Base-by-base conservation (phyloP, 2,113 vertebrate genomes). In the Hepsetus odoe region DNA sequence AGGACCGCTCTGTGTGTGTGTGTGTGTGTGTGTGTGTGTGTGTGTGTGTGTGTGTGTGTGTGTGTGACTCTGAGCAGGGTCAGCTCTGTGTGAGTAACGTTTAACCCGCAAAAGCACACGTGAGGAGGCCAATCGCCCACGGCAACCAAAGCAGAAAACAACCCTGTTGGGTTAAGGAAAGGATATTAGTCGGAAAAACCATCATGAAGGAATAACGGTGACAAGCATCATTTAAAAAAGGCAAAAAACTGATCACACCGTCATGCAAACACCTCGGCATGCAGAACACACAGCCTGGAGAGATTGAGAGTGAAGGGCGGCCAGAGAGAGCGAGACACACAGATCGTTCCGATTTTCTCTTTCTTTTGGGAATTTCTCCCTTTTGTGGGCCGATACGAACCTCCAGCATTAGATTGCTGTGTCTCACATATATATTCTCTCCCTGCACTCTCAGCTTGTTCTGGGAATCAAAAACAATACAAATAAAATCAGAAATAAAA, bases 361-460 rank as follows among this genome's bases (percentile, higher is more conserved):
- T 44, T 18, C 24, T 22, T 4, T 38, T 65, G n/a, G 61, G 32
- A 12, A 59, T 59, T 40, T n/a, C n/a, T 5, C 38, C 76, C 86
- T 82, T 88, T 85, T 3, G 28, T 82, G 22, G 89, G 91, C 79
- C 66, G 83, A 84, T 99, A 99, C 98, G 93, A 98, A 99, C 98
- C 98, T 99, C 98, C 96, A 99, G 98, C 98, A 99, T 99, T 98
- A 99, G 97, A 98, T 99, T 99, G 97, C 98, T 99, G 97, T 99
- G 97, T 95, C 97, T 98, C 96, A 99, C 96, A 99, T 99, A 99
- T 94, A 99, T 98, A 98, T 97, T 99, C 93, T 97, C 96, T 93
- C 95, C 97, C 91, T 96, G 91, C 96, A 97, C 92, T 97, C 95
- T 98, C 95, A 96, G 90, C 93, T 93, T 96, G 91, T 93, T 97